These are phyloP conservation scores for Porites divaricata DNA, from an alignment of 92 coral and sea anemone genomes.

Conservation along the genomic window DNA sequence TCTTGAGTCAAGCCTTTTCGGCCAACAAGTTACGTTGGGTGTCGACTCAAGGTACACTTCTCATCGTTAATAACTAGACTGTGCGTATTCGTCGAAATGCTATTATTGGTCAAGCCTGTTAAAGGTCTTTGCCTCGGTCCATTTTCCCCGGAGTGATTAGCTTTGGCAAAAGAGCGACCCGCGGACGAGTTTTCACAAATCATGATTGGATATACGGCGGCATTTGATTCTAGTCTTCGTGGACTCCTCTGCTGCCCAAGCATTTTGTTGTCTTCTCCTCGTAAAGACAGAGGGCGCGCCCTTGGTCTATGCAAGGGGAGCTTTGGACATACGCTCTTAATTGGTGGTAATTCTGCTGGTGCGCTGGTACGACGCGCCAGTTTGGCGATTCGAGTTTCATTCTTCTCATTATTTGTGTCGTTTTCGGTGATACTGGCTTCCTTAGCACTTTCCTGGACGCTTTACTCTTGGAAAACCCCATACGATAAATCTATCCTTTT, in stretches of 20 bases:
- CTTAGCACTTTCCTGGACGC: neutral
- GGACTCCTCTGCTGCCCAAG: conserved; percentile 1
- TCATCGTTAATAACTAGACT: neutral
- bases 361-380: conserved; percentile 14
- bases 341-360: conserved; percentile 23
- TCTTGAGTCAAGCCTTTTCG: conserved; percentile 26
- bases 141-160: neutral
- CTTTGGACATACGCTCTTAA: conserved; percentile 18
- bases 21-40: neutral
- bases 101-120: neutral
- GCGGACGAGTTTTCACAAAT: conserved; percentile 4
- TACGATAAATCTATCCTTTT: conserved; percentile 21
- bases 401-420: neutral
- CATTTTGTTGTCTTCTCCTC: conserved; percentile 10
- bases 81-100: neutral
- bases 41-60: neutral
- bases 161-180: neutral
- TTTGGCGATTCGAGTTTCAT: neutral
- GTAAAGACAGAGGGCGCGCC: conserved; percentile 11
- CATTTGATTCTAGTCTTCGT: neutral
- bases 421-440: neutral
- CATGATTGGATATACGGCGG: neutral
- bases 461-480: conserved; percentile 7
- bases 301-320: neutral
- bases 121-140: conserved; percentile 5